phyloP scores from a whole-genome alignment of 2,113 vertebrate species.

The Onychostoma macrolepis region DNA sequence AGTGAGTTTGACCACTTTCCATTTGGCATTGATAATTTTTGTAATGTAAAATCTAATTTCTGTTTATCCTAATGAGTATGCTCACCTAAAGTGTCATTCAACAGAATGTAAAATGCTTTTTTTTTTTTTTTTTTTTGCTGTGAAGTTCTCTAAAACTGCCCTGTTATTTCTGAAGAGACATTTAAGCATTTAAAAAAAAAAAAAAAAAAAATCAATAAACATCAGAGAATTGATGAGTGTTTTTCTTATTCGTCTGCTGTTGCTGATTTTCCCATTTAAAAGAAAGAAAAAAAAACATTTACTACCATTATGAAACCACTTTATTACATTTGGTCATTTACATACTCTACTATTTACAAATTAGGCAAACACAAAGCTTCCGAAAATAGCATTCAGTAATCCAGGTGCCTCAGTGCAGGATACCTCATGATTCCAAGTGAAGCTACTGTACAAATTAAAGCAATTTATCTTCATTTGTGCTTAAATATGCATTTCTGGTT shows the following conservation, averaged over 20 bases:
- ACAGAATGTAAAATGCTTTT: slow-evolving; percentile 47
- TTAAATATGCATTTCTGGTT: not conserved
- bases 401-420: slow-evolving; percentile 22
- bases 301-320: slow-evolving; percentile 41
- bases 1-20: slow-evolving; percentile 25
- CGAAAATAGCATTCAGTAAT: slow-evolving; percentile 18
- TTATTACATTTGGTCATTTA: slow-evolving; percentile 46
- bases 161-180: slow-evolving; percentile 31
- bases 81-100: slow-evolving; percentile 49
- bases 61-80: slow-evolving; percentile 31
- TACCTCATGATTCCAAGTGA: not conserved
- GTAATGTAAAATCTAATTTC: slow-evolving; percentile 18
- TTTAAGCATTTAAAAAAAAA: slow-evolving; percentile 35
- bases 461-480: not conserved
- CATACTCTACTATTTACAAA: slow-evolving; percentile 47
- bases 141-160: slow-evolving; percentile 19
- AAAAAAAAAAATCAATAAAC: slow-evolving; percentile 30
- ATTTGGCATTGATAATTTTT: slow-evolving; percentile 32
- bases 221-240: slow-evolving; percentile 10
- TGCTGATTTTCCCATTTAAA: not conserved
- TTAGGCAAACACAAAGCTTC: slow-evolving; percentile 18
- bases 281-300: not conserved
- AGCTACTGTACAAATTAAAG: not conserved
- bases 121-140: slow-evolving; percentile 27
- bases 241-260: not conserved